phyloP scores from a whole-genome alignment of 2,888 invertebrate species.

The Rhaphigaster nebulosa region DNA sequence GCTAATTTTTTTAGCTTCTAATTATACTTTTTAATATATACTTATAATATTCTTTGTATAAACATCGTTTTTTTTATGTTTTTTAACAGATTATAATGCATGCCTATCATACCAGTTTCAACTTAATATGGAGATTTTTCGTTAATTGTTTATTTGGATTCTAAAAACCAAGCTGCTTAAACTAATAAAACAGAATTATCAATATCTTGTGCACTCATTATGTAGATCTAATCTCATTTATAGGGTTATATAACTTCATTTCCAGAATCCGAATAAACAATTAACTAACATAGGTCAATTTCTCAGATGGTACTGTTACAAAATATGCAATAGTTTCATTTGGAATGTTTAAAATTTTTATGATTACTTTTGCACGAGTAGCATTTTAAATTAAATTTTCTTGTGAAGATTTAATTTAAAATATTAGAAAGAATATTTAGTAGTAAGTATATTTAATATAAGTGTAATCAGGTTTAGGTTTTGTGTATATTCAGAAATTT shows the following conservation, averaged over 20 bases:
- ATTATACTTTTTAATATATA: not conserved
- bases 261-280: not conserved
- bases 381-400: not conserved
- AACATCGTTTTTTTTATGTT: not conserved
- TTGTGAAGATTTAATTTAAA: too few species aligned
- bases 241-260: not conserved
- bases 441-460: not conserved
- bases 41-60: not conserved
- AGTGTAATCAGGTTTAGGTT: not conserved
- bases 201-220: not conserved
- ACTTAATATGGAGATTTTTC: not conserved
- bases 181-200: not conserved
- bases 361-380: not conserved
- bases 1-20: not conserved
- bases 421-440: too few species aligned
- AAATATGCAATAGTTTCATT: not conserved
- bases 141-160: too few species aligned
- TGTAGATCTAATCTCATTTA: not conserved
- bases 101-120: not conserved
- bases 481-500: not conserved
- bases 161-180: not conserved
- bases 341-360: not conserved
- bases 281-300: not conserved
- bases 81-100: not conserved
- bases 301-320: not conserved